Base-by-base conservation (phyloP, 2,113 vertebrate genomes). In the Psilopogon haemacephalus region DNA sequence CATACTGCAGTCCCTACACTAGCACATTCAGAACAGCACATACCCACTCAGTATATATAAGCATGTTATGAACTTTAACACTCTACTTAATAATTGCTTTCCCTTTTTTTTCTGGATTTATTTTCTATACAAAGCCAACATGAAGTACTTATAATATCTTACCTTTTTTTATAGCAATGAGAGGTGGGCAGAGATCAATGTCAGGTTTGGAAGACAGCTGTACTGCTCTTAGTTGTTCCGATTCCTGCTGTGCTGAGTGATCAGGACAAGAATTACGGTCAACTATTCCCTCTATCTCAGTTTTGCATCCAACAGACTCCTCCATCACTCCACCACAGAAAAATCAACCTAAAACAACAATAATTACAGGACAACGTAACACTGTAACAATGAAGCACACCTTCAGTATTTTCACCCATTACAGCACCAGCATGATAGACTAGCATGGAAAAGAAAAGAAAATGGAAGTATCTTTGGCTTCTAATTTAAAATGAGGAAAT, bases 151-250 rank as follows among this genome's bases (percentile, higher is more conserved):
- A 7, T 0, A 26, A 21, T 62, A 33, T 28, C 89, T 86, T 95
- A 97, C 96, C 96, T 95, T 95, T 97, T 52, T 73, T 96, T 12
- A 96, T 84, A 79, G 58, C 15, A 89, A 97, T 60, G 4, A 97
- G 88, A 63, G 97, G 97, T 7, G 96, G 96, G 50, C 8, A 68
- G 32, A 97, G 88, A 21, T 55, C 87, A 33, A n/a, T n/a, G 32
- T 37, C 10, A 3, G 73, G 19, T 55, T 95, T 89, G 44, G 80
- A 68, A 86, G 86, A 72, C 58, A 81, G 55, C 1, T 78, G 84
- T 1, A 1, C 14, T 71, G 9, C 15, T 73, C 63, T 63, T 33
- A n/a, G 40, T 48, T 7, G 74, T 21, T 94, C 89, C 6, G 59
- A n/a, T 26, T 88, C 69, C 65, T 80, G 69, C 17, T 80, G 86